Percentiles rank a stretch among this genome's conserved stretches.
Evolutionary conservation across 2,797 vertebrate species (phyloP).

Genomic region (Eulemur coronatus): DNA sequence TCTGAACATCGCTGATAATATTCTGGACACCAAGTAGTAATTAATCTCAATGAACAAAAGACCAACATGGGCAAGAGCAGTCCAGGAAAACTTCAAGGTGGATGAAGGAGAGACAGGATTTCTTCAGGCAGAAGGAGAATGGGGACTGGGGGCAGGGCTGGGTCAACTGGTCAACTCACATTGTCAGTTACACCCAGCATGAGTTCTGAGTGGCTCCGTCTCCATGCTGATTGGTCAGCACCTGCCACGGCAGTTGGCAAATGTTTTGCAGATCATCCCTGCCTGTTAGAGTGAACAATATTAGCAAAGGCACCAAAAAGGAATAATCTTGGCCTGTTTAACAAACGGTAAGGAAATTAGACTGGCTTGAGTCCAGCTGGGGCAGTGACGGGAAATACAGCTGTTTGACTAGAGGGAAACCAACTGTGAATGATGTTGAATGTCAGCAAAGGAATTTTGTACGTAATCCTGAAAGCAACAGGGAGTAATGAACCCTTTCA

Average conservation of each 20-base stretch:
- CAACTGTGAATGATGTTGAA: background rate
- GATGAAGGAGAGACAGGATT: background rate
- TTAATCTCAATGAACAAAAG: background rate
- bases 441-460: background rate
- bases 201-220: background rate
- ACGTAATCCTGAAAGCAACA: background rate
- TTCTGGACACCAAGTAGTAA: background rate
- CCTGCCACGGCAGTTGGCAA: background rate
- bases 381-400: background rate
- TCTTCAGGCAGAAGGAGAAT: background rate
- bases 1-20: background rate
- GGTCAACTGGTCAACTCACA: background rate
- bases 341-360: conserved; percentile 39
- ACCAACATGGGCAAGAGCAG: background rate
- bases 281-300: background rate
- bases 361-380: background rate
- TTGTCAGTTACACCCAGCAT: background rate
- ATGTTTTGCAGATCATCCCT: background rate
- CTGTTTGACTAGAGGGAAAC: background rate
- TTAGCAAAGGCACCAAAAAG: background rate
- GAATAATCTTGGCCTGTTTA: background rate
- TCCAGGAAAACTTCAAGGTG: background rate
- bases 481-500: background rate
- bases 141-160: background rate
- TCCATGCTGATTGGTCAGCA: conserved; percentile 39